Base-by-base conservation (phyloP, 2,797 vertebrate species). In the Gadopsis bispinosus region DNA sequence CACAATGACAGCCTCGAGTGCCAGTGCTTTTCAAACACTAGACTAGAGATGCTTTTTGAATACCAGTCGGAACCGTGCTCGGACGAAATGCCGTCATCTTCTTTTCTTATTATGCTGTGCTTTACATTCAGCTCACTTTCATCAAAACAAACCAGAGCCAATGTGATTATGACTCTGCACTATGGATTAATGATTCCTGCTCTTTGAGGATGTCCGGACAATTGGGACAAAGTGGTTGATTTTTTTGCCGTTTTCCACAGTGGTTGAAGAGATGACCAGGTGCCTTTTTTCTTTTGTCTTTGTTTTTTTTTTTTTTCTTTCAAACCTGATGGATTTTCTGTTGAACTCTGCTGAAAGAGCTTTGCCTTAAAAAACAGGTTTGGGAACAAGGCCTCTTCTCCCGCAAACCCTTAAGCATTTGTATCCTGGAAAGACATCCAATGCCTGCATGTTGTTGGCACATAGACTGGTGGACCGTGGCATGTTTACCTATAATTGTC, bases 301-400 rank as follows among this genome's bases (percentile, higher is more conserved):
- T 26, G 26, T 26, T 26, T 26, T 26, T 26, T 26, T 26, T 75
- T 97, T 70, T 73, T 55, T 87, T 93, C 65, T 87, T 93, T 65
- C 53, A 81, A 95, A 94, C 94, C 93, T 90, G 93, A 93, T 95
- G 95, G 95, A 93, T 94, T 95, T 88, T 92, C 89, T 92, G 90
- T 95, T 94, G 94, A 96, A 94, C 95, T 96, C 93, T 69, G 72
- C 56, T 69, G 48, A 73, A 96, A 96, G 95, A 97, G 95, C 94
- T 87, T 96, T 97, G 97, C 97, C 97, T 99, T 98, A 94, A 60
- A 73, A 95, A 94, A 95, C 89, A 93, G 87, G 88, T 92, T 89
- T 88, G 81, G 90, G 83, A 93, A 85, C 68, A 63, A 84, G 86
- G 77, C 79, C 69, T 84, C 84, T 69, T 79, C 73, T 80, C 74